Evolutionary conservation across 1,140 invertebrate species (phyloP).

Genomic region (Sycophaga agraensis): DNA sequence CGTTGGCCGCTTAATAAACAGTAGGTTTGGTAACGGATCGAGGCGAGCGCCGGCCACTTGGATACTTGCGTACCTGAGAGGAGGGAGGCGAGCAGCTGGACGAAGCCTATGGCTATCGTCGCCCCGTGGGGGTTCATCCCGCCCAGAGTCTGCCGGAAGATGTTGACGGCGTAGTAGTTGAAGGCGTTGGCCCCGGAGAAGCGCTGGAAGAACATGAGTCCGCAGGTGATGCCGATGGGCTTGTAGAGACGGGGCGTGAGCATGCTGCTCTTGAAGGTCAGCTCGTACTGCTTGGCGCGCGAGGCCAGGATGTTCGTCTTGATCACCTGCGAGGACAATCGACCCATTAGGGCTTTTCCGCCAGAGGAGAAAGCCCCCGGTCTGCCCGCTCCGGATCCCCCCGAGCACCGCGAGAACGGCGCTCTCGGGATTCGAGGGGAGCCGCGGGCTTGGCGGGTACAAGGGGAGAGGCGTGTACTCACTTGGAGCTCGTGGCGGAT

Average conservation of each 20-base stretch:
- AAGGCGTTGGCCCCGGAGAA: slow-evolving; percentile 82
- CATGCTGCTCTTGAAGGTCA: slow-evolving; percentile 57
- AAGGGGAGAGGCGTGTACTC: too few relatives aligned
- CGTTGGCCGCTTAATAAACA: too few relatives aligned
- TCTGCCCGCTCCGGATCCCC: too few relatives aligned
- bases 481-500: slow-evolving; percentile 67
- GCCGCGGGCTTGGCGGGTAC: too few relatives aligned
- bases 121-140: slow-evolving; percentile 80
- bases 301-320: slow-evolving; percentile 55
- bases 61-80: slow-evolving; percentile 69
- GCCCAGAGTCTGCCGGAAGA: slow-evolving; percentile 75
- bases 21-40: too few relatives aligned
- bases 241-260: slow-evolving; percentile 62
- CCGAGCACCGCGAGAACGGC: too few relatives aligned
- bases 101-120: slow-evolving; percentile 75
- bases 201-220: slow-evolving; percentile 81
- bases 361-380: too few relatives aligned
- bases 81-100: slow-evolving; percentile 76
- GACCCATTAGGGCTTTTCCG: too few relatives aligned
- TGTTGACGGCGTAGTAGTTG: slow-evolving; percentile 79
- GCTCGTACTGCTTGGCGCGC: slow-evolving; percentile 52
- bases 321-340: slow-evolving; percentile 49
- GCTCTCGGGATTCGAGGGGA: too few relatives aligned
- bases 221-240: slow-evolving; percentile 78
- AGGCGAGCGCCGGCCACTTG: too few relatives aligned